phyloP scores from a whole-genome alignment of 2,113 vertebrate species.

The Hippocampus guttulatus region DNA sequence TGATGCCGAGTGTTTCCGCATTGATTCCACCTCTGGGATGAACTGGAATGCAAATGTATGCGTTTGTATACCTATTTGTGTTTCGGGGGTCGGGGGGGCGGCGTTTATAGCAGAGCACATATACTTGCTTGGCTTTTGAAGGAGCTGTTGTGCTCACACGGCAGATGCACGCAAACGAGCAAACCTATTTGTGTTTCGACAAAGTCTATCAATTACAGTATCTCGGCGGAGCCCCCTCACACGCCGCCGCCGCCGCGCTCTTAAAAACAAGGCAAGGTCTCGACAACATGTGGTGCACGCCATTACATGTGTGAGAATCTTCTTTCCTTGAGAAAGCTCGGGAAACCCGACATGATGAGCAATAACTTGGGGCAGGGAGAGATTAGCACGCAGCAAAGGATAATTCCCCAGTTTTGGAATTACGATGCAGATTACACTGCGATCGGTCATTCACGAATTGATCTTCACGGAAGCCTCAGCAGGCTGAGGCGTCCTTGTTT shows the following conservation, averaged over 20 bases:
- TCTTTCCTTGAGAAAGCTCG: constrained; percentile 48
- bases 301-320: constrained; percentile 37
- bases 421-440: constrained; percentile 39
- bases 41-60: constrained; percentile 65
- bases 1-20: constrained; percentile 68
- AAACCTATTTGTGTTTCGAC: background rate
- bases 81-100: background rate
- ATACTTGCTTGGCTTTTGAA: constrained; percentile 6
- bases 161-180: background rate
- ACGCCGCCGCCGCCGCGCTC: background rate
- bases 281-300: constrained; percentile 8
- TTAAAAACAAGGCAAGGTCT: constrained; percentile 15
- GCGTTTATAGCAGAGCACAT: background rate
- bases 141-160: background rate
- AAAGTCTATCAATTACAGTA: constrained; percentile 15
- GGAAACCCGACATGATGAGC: constrained; percentile 21
- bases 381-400: constrained; percentile 40
- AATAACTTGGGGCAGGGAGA: constrained; percentile 9
- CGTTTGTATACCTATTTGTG: constrained; percentile 15
- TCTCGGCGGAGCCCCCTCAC: constrained; percentile 4
- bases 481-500: constrained; percentile 22
- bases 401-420: constrained; percentile 45
- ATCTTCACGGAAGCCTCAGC: constrained; percentile 38
- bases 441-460: constrained; percentile 42
- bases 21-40: constrained; percentile 73